phyloP scores from a whole-genome alignment of 2,888 invertebrate genomes.

The Leucozona laternaria region DNA sequence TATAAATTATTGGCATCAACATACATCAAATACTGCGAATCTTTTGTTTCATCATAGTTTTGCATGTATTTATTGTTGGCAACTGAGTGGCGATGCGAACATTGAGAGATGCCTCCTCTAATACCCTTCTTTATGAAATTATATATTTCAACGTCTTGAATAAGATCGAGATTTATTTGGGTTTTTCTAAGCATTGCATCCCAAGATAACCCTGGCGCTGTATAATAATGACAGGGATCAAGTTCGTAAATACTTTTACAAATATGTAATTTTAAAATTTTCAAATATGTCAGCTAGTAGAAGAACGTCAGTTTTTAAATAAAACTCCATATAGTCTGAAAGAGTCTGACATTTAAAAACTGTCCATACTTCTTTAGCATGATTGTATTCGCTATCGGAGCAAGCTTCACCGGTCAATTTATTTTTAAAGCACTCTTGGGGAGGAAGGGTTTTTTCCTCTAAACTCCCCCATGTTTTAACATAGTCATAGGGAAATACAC shows the following conservation, averaged over 20 bases:
- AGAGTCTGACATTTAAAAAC: not conserved
- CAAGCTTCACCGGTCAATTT: not conserved
- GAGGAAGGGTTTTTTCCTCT: not conserved
- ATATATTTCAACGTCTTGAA: not conserved
- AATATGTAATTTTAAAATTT: slow-evolving; percentile 12
- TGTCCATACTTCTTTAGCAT: not conserved
- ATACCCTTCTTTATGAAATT: not conserved
- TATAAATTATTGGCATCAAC: not conserved
- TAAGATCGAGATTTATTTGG: too few relatives aligned
- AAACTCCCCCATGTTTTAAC: not conserved
- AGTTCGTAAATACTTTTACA: not conserved
- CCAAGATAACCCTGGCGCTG: too few relatives aligned
- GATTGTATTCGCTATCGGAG: not conserved
- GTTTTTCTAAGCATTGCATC: too few relatives aligned
- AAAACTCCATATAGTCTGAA: slow-evolving; percentile 18
- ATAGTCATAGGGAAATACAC: not conserved
- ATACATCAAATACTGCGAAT: not conserved
- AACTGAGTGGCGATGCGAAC: not conserved
- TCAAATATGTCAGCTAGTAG: slow-evolving; percentile 43
- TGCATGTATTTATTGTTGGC: not conserved
- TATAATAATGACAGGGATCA: too few relatives aligned
- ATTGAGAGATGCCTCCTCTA: slow-evolving; percentile 7
- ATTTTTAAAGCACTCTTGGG: not conserved
- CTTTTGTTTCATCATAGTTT: not conserved
- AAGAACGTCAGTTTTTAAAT: slow-evolving; percentile 33